These are phyloP conservation scores for Macrotrachela quadricornifera DNA, from an alignment of 1,140 invertebrate species.

Conservation along the genomic window DNA sequence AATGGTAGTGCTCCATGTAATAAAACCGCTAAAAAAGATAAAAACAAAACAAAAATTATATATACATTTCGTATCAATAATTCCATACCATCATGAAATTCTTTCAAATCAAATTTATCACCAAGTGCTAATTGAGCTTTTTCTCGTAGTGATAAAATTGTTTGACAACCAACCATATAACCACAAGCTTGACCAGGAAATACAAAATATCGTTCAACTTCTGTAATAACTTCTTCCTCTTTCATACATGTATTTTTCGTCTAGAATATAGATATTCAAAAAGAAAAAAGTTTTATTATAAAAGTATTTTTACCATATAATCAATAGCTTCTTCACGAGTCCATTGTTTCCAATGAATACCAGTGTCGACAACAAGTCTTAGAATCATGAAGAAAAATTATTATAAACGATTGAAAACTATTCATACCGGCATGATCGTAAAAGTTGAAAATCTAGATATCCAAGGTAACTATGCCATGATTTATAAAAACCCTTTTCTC, in stretches of 20 bases:
- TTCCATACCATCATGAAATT: too few species aligned
- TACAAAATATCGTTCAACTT: conserved; percentile 32
- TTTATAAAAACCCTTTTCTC: conserved; percentile 26
- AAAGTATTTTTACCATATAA: conserved; percentile 24
- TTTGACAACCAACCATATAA: conserved; percentile 34
- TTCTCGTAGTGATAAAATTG: conserved; percentile 27
- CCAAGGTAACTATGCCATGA: conserved; percentile 5
- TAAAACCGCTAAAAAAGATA: too few species aligned
- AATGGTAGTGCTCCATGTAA: too few species aligned
- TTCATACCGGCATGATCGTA: conserved; percentile 9
- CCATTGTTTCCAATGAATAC: conserved; percentile 30
- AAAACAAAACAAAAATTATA: too few species aligned
- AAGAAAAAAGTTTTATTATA: too few species aligned
- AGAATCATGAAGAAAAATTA: conserved; percentile 19
- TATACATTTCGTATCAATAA: too few species aligned
- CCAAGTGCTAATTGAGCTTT: conserved; percentile 23
- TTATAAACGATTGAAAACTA: background rate
- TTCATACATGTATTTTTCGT: conserved; percentile 20
- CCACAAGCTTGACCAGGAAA: conserved; percentile 33
- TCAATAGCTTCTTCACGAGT: conserved; percentile 25
- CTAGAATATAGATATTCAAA: too few species aligned
- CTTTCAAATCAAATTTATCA: too few species aligned
- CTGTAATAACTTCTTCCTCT: conserved; percentile 14
- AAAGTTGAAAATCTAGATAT: background rate
- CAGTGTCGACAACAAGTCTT: conserved; percentile 33